phyloP scores from a whole-genome alignment of 2,888 invertebrate genomes.

The Drosophila stalkeri region DNA sequence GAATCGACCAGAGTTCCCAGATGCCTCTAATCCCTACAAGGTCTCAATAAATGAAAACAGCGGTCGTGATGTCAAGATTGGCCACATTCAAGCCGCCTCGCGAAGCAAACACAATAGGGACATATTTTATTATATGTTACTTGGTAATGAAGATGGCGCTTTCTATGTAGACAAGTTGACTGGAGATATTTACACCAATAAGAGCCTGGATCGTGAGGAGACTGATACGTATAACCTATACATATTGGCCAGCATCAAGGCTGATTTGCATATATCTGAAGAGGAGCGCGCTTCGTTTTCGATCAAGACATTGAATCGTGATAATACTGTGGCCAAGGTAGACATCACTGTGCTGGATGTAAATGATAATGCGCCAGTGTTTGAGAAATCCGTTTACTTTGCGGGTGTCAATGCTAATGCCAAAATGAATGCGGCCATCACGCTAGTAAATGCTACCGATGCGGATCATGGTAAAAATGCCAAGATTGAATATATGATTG shows the following conservation, averaged over 20 bases:
- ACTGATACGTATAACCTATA: slow-evolving; percentile 91
- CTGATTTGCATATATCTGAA: slow-evolving; percentile 88
- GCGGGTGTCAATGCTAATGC: slow-evolving; percentile 91
- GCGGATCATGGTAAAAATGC: slow-evolving; percentile 94
- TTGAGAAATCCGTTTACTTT: slow-evolving; percentile 86
- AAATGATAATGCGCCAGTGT: slow-evolving; percentile 93
- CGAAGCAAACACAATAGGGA: slow-evolving; percentile 93
- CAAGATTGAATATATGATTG: slow-evolving; percentile 92
- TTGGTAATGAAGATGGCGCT: slow-evolving; percentile 91
- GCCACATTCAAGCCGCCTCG: slow-evolving; percentile 85
- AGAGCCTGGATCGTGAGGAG: slow-evolving; percentile 92
- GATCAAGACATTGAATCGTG: slow-evolving; percentile 86
- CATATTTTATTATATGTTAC: slow-evolving; percentile 93
- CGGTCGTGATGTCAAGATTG: slow-evolving; percentile 88
- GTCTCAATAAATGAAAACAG: slow-evolving; percentile 91
- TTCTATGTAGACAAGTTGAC: slow-evolving; percentile 93
- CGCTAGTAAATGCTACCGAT: slow-evolving; percentile 92
- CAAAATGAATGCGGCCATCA: slow-evolving; percentile 90
- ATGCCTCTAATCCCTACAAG: slow-evolving; percentile 88
- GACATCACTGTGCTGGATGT: slow-evolving; percentile 91
- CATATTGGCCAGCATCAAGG: slow-evolving; percentile 93
- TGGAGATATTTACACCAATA: slow-evolving; percentile 92
- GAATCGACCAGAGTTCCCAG: slow-evolving; percentile 91
- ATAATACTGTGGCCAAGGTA: slow-evolving; percentile 90
- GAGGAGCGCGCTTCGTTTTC: slow-evolving; percentile 86